These are phyloP conservation scores for Pogonophryne albipinna DNA, from an alignment of 2,797 vertebrate species.

Conservation along the genomic window DNA sequence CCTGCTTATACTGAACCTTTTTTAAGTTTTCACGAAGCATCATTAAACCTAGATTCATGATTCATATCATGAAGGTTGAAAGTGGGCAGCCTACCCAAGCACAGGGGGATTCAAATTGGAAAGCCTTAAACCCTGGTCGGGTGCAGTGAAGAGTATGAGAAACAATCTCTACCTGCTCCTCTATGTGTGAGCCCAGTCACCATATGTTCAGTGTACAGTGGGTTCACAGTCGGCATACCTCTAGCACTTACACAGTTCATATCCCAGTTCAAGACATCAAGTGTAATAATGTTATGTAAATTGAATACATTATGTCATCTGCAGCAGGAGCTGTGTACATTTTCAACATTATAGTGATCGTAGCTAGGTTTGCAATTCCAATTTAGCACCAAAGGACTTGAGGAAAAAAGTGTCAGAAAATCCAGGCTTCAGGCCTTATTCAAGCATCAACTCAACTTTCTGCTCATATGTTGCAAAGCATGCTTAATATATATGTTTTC, in stretches of 20 bases:
- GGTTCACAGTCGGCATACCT: background rate
- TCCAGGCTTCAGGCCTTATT: background rate
- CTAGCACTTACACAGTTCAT: background rate
- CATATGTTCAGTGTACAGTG: constrained; percentile 9
- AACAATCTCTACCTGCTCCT: constrained; percentile 26
- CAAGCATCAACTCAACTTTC: background rate
- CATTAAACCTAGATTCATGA: constrained; percentile 51
- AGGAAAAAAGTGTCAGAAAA: background rate
- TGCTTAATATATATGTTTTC: constrained; percentile 6
- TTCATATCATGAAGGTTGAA: constrained; percentile 40
- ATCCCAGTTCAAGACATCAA: background rate
- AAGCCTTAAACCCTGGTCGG: constrained; percentile 31
- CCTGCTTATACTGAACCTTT: constrained; percentile 17
- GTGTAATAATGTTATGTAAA: constrained; percentile 29
- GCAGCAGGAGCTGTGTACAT: constrained; percentile 5
- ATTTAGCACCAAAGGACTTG: background rate
- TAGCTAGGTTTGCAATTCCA: background rate
- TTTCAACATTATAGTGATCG: background rate
- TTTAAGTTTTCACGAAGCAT: constrained; percentile 39
- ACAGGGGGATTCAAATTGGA: constrained; percentile 56
- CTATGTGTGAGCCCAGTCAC: background rate
- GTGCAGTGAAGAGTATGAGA: constrained; percentile 38
- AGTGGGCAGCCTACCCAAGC: constrained; percentile 46
- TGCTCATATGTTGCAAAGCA: background rate
- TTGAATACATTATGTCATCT: constrained; percentile 11